A percentile compares a stretch with the other conserved stretches of the same genome.
Evolutionary conservation across 2,888 invertebrate genomes (phyloP).

Genomic region (Phania funesta): DNA sequence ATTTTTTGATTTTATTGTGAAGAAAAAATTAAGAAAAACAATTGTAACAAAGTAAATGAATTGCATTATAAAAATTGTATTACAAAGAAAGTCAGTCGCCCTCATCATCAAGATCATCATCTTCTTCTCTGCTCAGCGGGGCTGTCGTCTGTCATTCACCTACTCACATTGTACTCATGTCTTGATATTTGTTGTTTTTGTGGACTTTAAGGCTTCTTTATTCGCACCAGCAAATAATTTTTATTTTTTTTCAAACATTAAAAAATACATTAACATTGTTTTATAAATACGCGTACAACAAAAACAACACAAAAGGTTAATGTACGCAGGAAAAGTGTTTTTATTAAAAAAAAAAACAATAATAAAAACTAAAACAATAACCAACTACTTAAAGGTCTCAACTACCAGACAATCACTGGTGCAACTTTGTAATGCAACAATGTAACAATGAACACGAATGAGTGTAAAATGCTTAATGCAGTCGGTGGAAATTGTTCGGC

Average conservation of each 20-base stretch:
- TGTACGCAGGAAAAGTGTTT: slow-evolving; percentile 40
- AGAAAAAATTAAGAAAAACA: background rate
- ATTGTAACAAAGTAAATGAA: background rate
- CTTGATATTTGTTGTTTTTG: background rate
- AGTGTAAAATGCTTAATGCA: background rate
- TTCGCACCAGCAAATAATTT: slow-evolving; percentile 28
- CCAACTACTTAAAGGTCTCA: slow-evolving; percentile 19
- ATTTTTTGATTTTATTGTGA: background rate
- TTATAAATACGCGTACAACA: slow-evolving; percentile 8
- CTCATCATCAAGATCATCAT: slow-evolving; percentile 28
- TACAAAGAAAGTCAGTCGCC: background rate
- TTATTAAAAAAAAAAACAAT: slow-evolving; percentile 3
- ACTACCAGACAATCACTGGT: background rate
- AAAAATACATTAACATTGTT: slow-evolving; percentile 13
- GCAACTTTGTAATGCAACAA: background rate
- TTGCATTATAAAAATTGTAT: background rate
- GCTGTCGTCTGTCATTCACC: background rate
- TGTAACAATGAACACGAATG: background rate
- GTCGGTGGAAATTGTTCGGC: background rate
- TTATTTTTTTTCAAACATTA: background rate
- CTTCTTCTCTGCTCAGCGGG: background rate
- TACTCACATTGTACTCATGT: slow-evolving; percentile 13
- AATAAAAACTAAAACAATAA: background rate
- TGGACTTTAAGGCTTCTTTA: slow-evolving; percentile 29
- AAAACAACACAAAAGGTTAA: slow-evolving; percentile 41